These are phyloP conservation scores for Microctenopoma lineatum DNA, from an alignment of 2,797 vertebrate genomes.

Conservation along the genomic window DNA sequence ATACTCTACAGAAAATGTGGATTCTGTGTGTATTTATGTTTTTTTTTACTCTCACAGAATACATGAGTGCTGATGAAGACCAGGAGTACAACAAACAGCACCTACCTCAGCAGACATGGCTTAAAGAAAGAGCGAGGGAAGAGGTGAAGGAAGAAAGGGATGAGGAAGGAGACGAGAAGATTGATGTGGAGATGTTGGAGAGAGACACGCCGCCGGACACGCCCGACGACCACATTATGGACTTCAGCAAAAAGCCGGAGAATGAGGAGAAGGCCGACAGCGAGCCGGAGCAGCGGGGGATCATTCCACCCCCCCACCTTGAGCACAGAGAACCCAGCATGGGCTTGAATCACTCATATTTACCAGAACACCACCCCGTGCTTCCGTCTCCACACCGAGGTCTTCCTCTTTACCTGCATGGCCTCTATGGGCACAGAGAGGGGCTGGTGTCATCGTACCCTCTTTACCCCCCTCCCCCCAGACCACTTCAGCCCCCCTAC, in stretches of 20 bases:
- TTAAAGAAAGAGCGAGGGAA: slow-evolving; percentile 48
- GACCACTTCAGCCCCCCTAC: slow-evolving; percentile 74
- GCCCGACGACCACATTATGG: slow-evolving; percentile 78
- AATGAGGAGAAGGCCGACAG: slow-evolving; percentile 36
- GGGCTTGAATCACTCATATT: slow-evolving; percentile 32
- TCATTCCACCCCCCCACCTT: slow-evolving; percentile 24
- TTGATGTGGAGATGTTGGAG: slow-evolving; percentile 79
- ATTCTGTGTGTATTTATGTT: neutral
- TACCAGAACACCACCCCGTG: slow-evolving; percentile 35
- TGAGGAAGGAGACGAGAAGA: slow-evolving; percentile 73
- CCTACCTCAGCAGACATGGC: slow-evolving; percentile 67
- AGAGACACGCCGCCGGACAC: slow-evolving; percentile 82
- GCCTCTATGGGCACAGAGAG: slow-evolving; percentile 75
- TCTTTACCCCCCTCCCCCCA: slow-evolving; percentile 71
- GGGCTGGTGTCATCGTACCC: slow-evolving; percentile 76
- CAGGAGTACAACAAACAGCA: slow-evolving; percentile 60
- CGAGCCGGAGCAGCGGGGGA: slow-evolving; percentile 26
- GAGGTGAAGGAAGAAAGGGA: slow-evolving; percentile 61
- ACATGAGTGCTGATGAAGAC: slow-evolving; percentile 49
- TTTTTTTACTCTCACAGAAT: slow-evolving; percentile 62
- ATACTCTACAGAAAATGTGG: neutral
- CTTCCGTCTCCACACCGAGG: slow-evolving; percentile 51
- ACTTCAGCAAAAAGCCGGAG: slow-evolving; percentile 76
- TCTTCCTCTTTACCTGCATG: slow-evolving; percentile 75
- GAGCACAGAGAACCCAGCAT: slow-evolving; percentile 41